These are phyloP conservation scores for Diloba caeruleocephala DNA, from an alignment of 2,888 invertebrate species.

Conservation along the genomic window DNA sequence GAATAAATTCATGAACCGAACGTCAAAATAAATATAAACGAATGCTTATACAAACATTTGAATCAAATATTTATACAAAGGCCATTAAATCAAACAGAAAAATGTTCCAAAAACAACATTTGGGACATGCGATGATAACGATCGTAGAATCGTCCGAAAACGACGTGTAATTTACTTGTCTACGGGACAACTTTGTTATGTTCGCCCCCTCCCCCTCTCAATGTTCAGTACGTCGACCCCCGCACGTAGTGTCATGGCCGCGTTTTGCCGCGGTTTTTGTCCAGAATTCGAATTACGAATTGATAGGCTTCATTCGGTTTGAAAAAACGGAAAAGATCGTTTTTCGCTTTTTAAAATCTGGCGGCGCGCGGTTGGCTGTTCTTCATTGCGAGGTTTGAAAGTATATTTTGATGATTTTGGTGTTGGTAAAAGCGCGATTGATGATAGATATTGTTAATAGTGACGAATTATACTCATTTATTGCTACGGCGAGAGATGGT, in stretches of 20 bases:
- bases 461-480: no score
- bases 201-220: background rate
- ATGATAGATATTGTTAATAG: conserved; percentile 1
- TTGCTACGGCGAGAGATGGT: no score
- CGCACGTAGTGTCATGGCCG: conserved; percentile 33
- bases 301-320: conserved; percentile 26
- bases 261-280: conserved; percentile 35
- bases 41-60: conserved; percentile 22
- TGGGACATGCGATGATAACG: conserved; percentile 37
- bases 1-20: conserved; percentile 20
- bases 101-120: conserved; percentile 25
- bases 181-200: conserved; percentile 48
- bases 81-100: conserved; percentile 30
- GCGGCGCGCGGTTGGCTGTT: background rate
- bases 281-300: conserved; percentile 24
- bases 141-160: conserved; percentile 17
- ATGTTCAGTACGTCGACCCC: conserved; percentile 35
- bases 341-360: conserved; percentile 26
- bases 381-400: no score
- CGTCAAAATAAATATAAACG: conserved; percentile 14
- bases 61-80: conserved; percentile 27
- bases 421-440: background rate
- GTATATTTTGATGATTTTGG: conserved; percentile 11
- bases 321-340: conserved; percentile 8
- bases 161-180: conserved; percentile 45